Base-by-base conservation (phyloP, 2,888 invertebrate genomes). In the Nowickia ferox region DNA sequence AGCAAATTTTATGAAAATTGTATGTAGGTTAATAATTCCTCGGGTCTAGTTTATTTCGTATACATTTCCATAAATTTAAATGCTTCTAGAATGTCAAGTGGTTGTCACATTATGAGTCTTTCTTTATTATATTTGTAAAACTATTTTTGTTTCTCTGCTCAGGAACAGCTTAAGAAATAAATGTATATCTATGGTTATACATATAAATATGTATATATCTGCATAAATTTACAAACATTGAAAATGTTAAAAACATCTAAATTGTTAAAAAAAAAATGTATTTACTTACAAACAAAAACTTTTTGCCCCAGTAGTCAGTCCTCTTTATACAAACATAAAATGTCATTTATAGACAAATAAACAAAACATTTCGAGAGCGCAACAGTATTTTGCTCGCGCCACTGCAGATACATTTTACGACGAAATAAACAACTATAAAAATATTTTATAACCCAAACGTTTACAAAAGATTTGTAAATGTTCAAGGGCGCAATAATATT, bases 291-390 rank as follows among this genome's bases (percentile, higher is more conserved):
- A 38, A 59, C 6, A 17, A 38, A 57, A 38, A 57, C 9, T 15
- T 17, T 17, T 42, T 51, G 9, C 17, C 6, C 10, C 11, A 5
- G 11, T 22, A 22, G 19, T 3, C 6, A 65, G 13, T 22, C 2
- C 22, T 46, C n/a, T 9, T 46, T 48, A 38, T 5, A 9, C 42
- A 65, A 65, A 53, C n/a, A 77, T n/a, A 59, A 61, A 78, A n/a
- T 69, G 42, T 53, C 66, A 77, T 51, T 51, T 19, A 40, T n/a
- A 51, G 9, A 53, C n/a, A 30, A 77, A 30, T 57, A 76, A 68
- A 78, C 6, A 19, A 42, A 38, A 63, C 5, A 42, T 53, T 40
- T 11, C 66, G 69, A 9, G 42, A 30, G 6, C 30, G 42, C 13
- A 42, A 51, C 38, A n/a, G 15, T 69, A 69, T 30, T 69, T 42